phyloP scores from a whole-genome alignment of 2,888 invertebrate genomes.

The Drosophila emarginata region DNA sequence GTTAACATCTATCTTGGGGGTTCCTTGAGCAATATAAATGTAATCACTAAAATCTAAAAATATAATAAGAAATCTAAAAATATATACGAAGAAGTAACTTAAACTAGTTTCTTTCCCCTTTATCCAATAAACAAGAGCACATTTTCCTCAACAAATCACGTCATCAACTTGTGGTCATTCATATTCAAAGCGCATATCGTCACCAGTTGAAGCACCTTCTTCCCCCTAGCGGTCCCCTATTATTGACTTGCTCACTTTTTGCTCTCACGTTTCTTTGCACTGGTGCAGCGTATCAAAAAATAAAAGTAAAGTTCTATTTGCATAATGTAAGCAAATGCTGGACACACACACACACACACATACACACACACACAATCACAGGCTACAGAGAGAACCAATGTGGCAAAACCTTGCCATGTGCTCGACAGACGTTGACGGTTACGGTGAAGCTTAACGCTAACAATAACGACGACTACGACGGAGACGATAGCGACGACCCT shows the following conservation, averaged over 20 bases:
- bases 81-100: not conserved
- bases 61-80: not conserved
- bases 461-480: not conserved
- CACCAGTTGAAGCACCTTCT: not conserved
- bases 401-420: slow-evolving; percentile 28
- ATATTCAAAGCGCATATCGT: not conserved
- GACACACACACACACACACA: no score
- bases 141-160: not conserved
- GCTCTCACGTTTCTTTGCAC: slow-evolving; percentile 64
- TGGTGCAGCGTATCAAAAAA: slow-evolving; percentile 42
- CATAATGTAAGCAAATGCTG: slow-evolving; percentile 41
- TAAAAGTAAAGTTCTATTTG: slow-evolving; percentile 36
- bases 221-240: not conserved
- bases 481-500: slow-evolving; percentile 46
- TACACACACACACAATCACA: no score
- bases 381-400: slow-evolving; percentile 14
- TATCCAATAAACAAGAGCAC: not conserved
- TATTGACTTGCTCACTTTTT: slow-evolving; percentile 3
- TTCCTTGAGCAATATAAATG: no score
- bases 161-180: not conserved
- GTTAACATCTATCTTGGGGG: no score
- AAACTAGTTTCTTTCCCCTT: not conserved
- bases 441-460: slow-evolving; percentile 5
- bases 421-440: slow-evolving; percentile 11
- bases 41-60: no score